Base-by-base conservation (phyloP, 1,140 invertebrate genomes). In the Panagrolaimus sp. region DNA sequence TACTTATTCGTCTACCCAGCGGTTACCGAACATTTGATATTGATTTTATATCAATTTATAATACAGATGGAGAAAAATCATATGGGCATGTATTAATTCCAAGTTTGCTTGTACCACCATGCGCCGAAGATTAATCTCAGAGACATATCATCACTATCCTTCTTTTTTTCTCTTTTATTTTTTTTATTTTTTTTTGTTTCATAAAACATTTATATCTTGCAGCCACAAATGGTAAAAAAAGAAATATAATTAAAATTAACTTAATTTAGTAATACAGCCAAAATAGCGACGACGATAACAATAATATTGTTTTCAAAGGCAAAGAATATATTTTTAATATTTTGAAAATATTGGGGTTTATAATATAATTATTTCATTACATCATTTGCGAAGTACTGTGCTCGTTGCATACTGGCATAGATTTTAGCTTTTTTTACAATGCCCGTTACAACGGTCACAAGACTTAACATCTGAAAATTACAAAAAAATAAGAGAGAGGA, bases 381-480 rank as follows among this genome's bases (percentile, higher is more conserved):
- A 26, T 21, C 48, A 45, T 32, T 32, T 24, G n/a, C 10, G 32
- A 62, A 43, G 47, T 62, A 48, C 47, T 73, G 72, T 73, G 71
- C 38, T 63, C 72, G 72, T 28, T 73, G 72, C 52, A 73, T 15
- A 38, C 64, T 74, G 72, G 44, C 71, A 73, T 73, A 71, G 28
- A 44, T 17, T 17, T 9, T 69, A 24, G 17, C 44, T 21, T 75
- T 73, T n/a, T 38, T 38, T 38, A 38, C 44, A 63, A 75, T 75
- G 69, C 45, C 77, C 77, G 71, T 77, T 71, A 69, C 75, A 78
- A 79, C 75, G 75, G 75, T 77, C 77, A 79, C 75, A 77, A 77
- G 32, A 38, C 32, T 38, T 38, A 38, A 7, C 32, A 38, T 38
- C 32, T 38, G 32, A 38, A 38, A 7, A 38, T n/a, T n/a, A n/a